Evolutionary conservation across 2,113 vertebrate genomes (phyloP), one percentile per base, ranked within the genome.

Genomic region (Athene noctua): DNA sequence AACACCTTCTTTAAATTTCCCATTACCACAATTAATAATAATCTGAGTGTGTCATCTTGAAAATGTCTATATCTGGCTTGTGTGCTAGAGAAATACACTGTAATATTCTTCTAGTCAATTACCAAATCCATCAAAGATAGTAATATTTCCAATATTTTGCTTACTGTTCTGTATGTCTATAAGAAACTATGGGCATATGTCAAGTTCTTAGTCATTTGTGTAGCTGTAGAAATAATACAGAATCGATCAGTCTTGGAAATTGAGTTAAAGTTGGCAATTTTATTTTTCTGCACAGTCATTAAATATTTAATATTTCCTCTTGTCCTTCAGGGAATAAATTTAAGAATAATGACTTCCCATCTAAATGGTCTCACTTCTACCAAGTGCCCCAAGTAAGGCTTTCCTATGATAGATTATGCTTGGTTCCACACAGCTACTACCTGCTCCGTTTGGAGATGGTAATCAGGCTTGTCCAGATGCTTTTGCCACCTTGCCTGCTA

Each of bases 301-400:
- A 91, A 79, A 67, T 82, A 70, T 89, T 94, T 87, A 94, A 72
- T 79, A 91, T 87, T 95, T 89, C 49, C 19, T 84, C 30, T 77
- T 89, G 52, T 81, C 44, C 25, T 92, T 59, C 20, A 61, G 80
- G 54, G 70, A 81, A 93, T 51, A 91, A 93, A 92, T 85, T 46
- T 44, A 46, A 73, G 46, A 91, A 72, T 88, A 86, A 92, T 47
- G 1, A 19, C 52, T 86, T 93, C 19, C 29, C 3, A 9, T 85
- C 44, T 86, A 72, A 80, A 74, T 68, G 21, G 13, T 75, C 34
- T 93, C 47, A 75, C 20, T 92, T 92, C 55, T 67, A 49, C 47
- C 34, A 86, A 91, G 40, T 52, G 52, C 72, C 72, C 67, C 21
- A 55, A 86, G 47, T 72, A 88, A 92, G 21, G 10, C 27, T 88